These are phyloP conservation scores for Microctenopoma lineatum DNA, from an alignment of 2,797 vertebrate genomes.

Conservation along the genomic window DNA sequence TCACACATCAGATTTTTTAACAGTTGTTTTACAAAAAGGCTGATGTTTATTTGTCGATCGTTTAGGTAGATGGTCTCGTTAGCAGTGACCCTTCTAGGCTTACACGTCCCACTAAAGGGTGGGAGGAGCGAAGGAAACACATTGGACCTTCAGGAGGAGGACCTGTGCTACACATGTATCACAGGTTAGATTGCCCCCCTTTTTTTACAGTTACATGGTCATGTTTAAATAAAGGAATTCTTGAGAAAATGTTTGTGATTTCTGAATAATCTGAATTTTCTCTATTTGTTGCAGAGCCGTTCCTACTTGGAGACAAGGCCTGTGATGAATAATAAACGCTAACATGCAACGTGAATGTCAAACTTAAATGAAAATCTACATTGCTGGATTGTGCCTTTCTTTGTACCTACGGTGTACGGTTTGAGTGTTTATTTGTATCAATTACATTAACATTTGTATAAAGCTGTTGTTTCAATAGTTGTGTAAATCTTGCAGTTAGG, in stretches of 20 bases:
- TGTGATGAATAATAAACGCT: conserved; percentile 60
- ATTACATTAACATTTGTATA: not conserved
- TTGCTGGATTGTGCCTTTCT: conserved; percentile 7
- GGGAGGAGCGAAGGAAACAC: conserved; percentile 83
- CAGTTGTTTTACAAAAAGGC: not conserved
- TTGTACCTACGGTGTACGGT: conserved; percentile 1
- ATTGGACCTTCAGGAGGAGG: conserved; percentile 73
- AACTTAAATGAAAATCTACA: not conserved
- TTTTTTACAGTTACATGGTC: not conserved
- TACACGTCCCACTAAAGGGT: conserved; percentile 83
- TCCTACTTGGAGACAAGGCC: conserved; percentile 88
- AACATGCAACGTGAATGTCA: not conserved
- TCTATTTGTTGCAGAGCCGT: conserved; percentile 81
- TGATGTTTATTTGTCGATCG: conserved; percentile 13
- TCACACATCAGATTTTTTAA: not conserved
- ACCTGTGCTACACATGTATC: conserved; percentile 76
- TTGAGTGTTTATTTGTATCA: not conserved
- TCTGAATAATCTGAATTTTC: not conserved
- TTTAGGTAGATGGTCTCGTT: conserved; percentile 83
- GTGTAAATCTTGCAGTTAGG: not conserved
- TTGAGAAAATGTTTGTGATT: not conserved
- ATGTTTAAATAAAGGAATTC: not conserved
- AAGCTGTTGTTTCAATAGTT: not conserved
- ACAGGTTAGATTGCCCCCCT: conserved; percentile 73
- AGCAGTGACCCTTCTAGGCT: conserved; percentile 82